Percentiles rank a stretch among this genome's conserved stretches.
phyloP scores from a whole-genome alignment of 2,888 invertebrate species.

The Aphidoletes aphidimyza region DNA sequence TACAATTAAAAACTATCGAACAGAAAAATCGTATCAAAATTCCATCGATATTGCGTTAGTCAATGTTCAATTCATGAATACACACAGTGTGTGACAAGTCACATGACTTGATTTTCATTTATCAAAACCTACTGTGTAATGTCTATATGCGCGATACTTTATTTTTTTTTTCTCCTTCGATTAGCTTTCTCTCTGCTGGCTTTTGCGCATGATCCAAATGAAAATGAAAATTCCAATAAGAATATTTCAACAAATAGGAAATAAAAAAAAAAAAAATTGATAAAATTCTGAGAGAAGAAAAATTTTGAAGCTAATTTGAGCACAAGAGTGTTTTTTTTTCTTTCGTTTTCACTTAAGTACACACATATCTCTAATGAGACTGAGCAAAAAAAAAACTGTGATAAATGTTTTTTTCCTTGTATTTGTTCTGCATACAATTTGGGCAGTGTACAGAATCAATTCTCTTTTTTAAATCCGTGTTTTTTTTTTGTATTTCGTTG shows the following conservation, averaged over 20 bases:
- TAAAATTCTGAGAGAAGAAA: neutral
- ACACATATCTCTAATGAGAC: too few relatives aligned
- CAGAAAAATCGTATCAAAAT: too few relatives aligned
- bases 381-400: neutral
- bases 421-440: neutral
- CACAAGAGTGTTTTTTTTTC: neutral
- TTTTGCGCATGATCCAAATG: constrained; percentile 20
- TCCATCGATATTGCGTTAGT: neutral
- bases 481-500: neutral
- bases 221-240: constrained; percentile 37
- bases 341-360: neutral
- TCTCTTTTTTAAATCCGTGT: neutral
- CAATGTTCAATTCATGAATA: neutral
- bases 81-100: constrained; percentile 52
- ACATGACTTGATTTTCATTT: constrained; percentile 52
- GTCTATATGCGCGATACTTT: constrained; percentile 17
- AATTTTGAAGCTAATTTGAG: neutral
- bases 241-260: too few relatives aligned
- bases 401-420: neutral
- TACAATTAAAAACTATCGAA: too few relatives aligned
- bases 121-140: constrained; percentile 20
- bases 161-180: constrained; percentile 28
- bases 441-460: neutral
- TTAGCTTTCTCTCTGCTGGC: neutral
- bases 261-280: neutral